Percentiles rank a stretch among this genome's conserved stretches.
Conservation (phyloP, 2,888 invertebrate species). For the Eilema sororculum region DNA sequence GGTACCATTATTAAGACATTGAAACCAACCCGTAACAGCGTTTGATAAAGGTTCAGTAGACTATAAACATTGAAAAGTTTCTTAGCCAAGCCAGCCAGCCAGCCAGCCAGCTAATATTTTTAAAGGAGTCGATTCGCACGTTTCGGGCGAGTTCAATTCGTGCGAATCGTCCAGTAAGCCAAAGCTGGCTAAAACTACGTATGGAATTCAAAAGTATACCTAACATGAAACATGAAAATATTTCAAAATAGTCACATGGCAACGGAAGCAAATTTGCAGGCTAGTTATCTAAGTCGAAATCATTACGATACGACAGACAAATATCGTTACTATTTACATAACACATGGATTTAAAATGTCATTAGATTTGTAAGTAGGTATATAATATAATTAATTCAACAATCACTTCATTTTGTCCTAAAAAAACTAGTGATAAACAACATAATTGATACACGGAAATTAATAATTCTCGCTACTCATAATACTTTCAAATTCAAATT, state of each 20-base stretch:
- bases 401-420: constrained; percentile 10
- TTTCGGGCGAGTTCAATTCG: too few species aligned
- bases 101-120: too few species aligned
- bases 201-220: too few species aligned
- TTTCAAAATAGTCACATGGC: background rate
- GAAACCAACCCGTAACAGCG: too few species aligned
- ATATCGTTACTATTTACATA: constrained; percentile 18
- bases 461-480: constrained; percentile 29
- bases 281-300: background rate
- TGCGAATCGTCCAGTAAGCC: too few species aligned
- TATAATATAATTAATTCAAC: constrained; percentile 22
- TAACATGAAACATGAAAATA: background rate
- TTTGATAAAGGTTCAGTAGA: too few species aligned
- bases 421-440: constrained; percentile 24
- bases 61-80: too few species aligned
- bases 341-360: constrained; percentile 17
- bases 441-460: constrained; percentile 40
- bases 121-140: too few species aligned
- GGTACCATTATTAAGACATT: too few species aligned
- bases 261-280: background rate
- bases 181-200: too few species aligned
- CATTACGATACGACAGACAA: background rate
- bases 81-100: too few species aligned
- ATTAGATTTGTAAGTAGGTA: constrained; percentile 5
- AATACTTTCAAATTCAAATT: constrained; percentile 38